Percentiles rank a stretch among this genome's conserved stretches.
These are phyloP conservation scores for Gastracanthus pulcherrimus DNA, from an alignment of 2,888 invertebrate species.

Conservation along the genomic window DNA sequence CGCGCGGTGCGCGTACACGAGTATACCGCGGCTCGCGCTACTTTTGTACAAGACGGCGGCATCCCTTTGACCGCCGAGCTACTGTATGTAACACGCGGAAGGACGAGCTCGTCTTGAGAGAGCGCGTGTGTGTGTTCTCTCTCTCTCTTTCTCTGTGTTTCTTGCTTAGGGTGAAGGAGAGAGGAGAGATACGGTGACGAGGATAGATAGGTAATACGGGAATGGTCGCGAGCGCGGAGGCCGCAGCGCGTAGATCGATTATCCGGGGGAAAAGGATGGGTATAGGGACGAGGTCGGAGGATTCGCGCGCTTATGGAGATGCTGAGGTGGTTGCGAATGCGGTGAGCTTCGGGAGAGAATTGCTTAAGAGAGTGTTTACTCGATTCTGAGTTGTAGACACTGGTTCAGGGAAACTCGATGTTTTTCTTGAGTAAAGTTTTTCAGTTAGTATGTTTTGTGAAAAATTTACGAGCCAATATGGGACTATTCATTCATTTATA, in stretches of 20 bases:
- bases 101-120: not conserved
- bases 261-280: constrained; percentile 9
- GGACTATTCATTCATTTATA: too few relatives aligned
- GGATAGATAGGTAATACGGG: constrained; percentile 11
- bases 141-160: not conserved
- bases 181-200: not conserved
- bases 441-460: too few relatives aligned
- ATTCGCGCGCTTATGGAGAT: not conserved
- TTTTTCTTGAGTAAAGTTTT: too few relatives aligned
- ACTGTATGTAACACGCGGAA: not conserved
- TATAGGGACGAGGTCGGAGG: too few relatives aligned
- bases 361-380: not conserved
- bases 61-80: constrained; percentile 5
- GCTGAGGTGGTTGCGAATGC: not conserved
- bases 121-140: not conserved
- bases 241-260: not conserved
- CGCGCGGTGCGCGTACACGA: not conserved
- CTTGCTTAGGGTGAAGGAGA: not conserved
- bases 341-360: too few relatives aligned
- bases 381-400: not conserved
- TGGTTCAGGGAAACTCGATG: too few relatives aligned
- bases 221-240: not conserved
- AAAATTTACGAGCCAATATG: too few relatives aligned
- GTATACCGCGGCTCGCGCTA: not conserved
- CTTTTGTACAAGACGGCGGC: constrained; percentile 18